These are phyloP conservation scores for Romanomermis culicivorax DNA, from an alignment of 2,888 invertebrate genomes.

Conservation along the genomic window DNA sequence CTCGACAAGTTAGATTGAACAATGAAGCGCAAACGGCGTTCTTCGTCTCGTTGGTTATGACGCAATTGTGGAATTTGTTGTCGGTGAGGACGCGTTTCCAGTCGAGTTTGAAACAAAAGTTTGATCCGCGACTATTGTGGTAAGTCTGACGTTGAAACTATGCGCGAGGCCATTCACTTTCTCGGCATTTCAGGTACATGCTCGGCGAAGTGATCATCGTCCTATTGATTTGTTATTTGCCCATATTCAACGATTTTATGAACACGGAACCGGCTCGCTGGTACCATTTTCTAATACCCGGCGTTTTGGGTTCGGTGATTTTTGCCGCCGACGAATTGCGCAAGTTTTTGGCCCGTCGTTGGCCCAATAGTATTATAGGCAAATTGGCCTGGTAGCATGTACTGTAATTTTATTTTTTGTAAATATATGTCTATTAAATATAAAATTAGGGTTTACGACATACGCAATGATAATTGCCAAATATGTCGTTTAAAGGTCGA, in stretches of 20 bases:
- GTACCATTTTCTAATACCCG: neutral
- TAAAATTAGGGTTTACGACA: too few species aligned
- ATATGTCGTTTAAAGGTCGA: too few species aligned
- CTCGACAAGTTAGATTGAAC: neutral
- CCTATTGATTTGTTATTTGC: neutral
- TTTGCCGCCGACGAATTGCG: neutral
- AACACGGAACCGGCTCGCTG: neutral
- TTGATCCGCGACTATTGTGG: neutral
- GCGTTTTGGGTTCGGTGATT: neutral
- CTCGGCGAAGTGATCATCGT: neutral
- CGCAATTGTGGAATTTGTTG: conserved; percentile 1
- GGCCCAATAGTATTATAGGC: neutral
- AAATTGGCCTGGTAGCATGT: conserved; percentile 2
- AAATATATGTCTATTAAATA: too few species aligned
- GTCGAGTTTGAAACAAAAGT: neutral
- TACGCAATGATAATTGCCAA: too few species aligned
- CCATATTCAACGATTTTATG: neutral
- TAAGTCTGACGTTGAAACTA: too few species aligned
- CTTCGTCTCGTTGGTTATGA: conserved; percentile 1
- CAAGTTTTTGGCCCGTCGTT: neutral
- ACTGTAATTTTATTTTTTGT: too few species aligned
- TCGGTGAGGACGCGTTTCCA: conserved; percentile 1
- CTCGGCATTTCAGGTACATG: too few species aligned
- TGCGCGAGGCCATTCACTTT: too few species aligned
- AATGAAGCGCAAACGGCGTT: conserved; percentile 1